Base-by-base conservation (phyloP, 2,113 vertebrate species). In the Rhinichthys klamathensis region DNA sequence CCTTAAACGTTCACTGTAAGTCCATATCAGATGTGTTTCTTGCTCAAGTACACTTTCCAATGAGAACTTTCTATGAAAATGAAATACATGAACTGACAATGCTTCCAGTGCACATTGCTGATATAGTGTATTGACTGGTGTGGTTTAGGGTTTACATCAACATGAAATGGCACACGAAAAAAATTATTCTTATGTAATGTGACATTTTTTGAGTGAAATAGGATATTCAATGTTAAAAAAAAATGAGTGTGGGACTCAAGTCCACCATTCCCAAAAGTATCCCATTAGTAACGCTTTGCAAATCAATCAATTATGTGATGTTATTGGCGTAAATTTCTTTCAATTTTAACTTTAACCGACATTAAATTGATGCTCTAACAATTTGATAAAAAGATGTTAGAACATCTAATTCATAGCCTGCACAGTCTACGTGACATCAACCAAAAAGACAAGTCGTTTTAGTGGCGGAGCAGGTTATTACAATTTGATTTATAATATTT, bases 1-100 rank as follows among this genome's bases (percentile, higher is more conserved):
- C 78, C 58, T 80, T 13, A 32, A 35, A 70, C 44, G 70, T 69
- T 35, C 63, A 32, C 76, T n/a, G 54, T 41, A 21, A 15, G 15
- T 65, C 35, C 38, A 80, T 65, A 63, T 46, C 15, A 63, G 38
- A 81, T 49, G 44, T 65, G 38, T 67, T 67, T 67, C 79, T 51
- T n/a, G 10, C 25, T 21, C 60, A 46, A 10, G 58, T 65, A 49
- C 41, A 69, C 25, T 30, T 67, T 81, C 61, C 27, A 25, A 41
- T 38, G 30, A 38, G 32, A 79, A 25, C 76, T 41, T 41, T 12
- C 35, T 60, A n/a, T 78, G 21, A 60, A 60, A 60, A 79, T 58
- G 6, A 60, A 60, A 38, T 13, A 58, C 30, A 58, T 35, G 18
- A 77, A 35, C 15, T 56, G 51, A 56, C 75, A 77, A 56, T 76